These are phyloP conservation scores for Oreochromis niloticus DNA, from an alignment of 2,113 vertebrate genomes.

Conservation along the genomic window DNA sequence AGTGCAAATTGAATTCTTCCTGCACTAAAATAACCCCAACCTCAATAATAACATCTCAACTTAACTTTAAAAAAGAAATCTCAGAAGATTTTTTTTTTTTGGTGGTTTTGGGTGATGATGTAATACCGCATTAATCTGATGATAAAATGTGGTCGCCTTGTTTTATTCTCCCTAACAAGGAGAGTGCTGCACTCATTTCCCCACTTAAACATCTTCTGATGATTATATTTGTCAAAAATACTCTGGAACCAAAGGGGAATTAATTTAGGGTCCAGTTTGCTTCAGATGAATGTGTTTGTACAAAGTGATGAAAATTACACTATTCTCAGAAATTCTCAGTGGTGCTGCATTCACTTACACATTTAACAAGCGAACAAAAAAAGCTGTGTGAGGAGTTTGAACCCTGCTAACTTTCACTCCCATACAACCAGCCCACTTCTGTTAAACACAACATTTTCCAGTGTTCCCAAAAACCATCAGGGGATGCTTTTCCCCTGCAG, in stretches of 20 bases:
- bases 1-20: conserved; percentile 21
- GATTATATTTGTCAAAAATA: not conserved
- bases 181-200: not conserved
- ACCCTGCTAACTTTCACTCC: not conserved
- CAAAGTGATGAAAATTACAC: not conserved
- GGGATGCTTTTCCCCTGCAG: not conserved
- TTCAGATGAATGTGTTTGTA: not conserved
- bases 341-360: not conserved
- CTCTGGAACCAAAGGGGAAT: not conserved
- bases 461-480: not conserved
- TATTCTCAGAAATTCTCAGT: not conserved
- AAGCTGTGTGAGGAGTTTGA: not conserved
- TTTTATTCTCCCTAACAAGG: not conserved
- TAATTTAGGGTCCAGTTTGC: not conserved
- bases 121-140: not conserved
- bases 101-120: not conserved
- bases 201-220: not conserved
- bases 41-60: not conserved
- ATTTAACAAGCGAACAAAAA: not conserved
- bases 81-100: not conserved
- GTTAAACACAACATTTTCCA: not conserved
- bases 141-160: not conserved
- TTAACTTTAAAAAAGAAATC: not conserved
- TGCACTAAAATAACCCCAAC: not conserved
- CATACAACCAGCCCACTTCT: not conserved